Evolutionary conservation across 2,888 invertebrate genomes (phyloP), one percentile per base, ranked within the genome.

Genomic region (Allygus modestus): DNA sequence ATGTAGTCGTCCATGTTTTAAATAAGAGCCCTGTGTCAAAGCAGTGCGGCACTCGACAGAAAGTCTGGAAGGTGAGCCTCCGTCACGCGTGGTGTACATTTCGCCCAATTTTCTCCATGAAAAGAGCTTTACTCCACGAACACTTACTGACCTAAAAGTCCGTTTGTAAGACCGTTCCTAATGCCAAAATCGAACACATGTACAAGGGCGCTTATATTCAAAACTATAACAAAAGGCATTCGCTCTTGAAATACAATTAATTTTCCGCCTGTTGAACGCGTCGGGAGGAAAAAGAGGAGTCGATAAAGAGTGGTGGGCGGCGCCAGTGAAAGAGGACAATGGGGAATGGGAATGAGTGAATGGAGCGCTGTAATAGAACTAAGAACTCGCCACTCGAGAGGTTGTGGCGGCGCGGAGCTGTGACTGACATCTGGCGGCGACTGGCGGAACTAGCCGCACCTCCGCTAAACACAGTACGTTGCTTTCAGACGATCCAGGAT

Each of bases 251-350:
- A 41, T 28, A 28, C n/a, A 73, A 73, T 41, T 43, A 73, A 73
- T 73, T 73, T 73, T 73, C 73, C 41, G 73, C 41, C 73, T 73
- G 20, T 73, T 73, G 41, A 73, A 20, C 26, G 41, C 31, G 37
- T 31, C 69, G 73, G 23, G 17, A 4, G 17, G 37, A 43, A 73
- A 69, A 43, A 73, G 43, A 73, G 17, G 31, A 43, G 37, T 73
- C 73, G 73, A 73, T 73, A 37, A 73, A 73, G 41, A 23, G 33
- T 1, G 31, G 73, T 23, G 43, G 73, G 65, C 31, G 65, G 65
- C 15, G 65, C 65, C 65, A 28, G 28, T 65, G 31, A 54, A 17
- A 11, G 54, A 46, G 31, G 5, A 71, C 71, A 71, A 71, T 71
- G 41, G 69, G n/a, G 33, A 33, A 28, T 7, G 69, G 69, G 31